Base-by-base conservation (phyloP, 1,140 invertebrate genomes). In the Mamestra configurata region DNA sequence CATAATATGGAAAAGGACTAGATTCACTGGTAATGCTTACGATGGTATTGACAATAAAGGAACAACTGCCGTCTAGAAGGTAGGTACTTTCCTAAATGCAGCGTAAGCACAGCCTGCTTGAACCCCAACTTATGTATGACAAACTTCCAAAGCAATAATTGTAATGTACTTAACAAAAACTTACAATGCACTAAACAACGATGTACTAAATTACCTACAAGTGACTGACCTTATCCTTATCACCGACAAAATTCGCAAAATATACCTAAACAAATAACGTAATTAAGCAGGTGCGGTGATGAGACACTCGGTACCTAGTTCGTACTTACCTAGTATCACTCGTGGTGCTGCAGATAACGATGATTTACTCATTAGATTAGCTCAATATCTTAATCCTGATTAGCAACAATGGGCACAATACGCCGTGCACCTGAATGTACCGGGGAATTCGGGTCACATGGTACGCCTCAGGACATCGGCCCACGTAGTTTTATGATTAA, bases 381-480 rank as follows among this genome's bases (percentile, higher is more conserved):
- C 20, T 49, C 22, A 49, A 46, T 51, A 71, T 71, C 46, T 31
- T 51, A 71, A 71, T 24, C 43, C 68, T 31, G 46, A 71, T 66
- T n/a, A 35, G 4, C 13, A 51, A 53, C 46, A 71, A 51, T 31
- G 53, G 64, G 18, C 24, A 71, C 68, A 51, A 53, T 71, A 71
- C 11, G 4, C 11, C 13, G 24, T 71, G 68, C 68, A 71, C 68
- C 68, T 71, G 68, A 71, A 71, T 71, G 68, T 71, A 71, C 68
- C 49, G 46, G 31, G 2, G 24, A 71, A 71, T 71, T 51, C 68
- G 68, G 68, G 68, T 71, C 66, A 49, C 20, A 68, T 51, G 24
- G 43, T 71, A 15, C 20, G 66, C 27, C 27, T 31, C 22, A 15
- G 15, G 4, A 27, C n/a, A 18, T 37, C n/a, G n/a, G 18, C 40